phyloP scores from a whole-genome alignment of 2,888 invertebrate species.

The Globia sparganii region DNA sequence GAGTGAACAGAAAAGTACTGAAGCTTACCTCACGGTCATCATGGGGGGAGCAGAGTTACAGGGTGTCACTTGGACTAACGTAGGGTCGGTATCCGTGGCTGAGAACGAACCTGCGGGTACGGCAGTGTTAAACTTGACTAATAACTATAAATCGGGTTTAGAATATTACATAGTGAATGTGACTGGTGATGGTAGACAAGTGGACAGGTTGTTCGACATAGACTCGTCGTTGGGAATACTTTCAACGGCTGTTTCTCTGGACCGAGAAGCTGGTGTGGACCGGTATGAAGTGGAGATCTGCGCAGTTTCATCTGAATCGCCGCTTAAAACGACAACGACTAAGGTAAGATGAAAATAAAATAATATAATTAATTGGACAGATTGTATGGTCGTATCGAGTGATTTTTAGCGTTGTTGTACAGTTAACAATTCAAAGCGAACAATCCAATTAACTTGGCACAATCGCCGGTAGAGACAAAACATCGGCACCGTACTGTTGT shows the following conservation, averaged over 20 bases:
- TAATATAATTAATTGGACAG: conserved; percentile 67
- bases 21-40: conserved; percentile 96
- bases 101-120: conserved; percentile 97
- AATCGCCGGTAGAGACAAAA: conserved; percentile 86
- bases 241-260: conserved; percentile 95
- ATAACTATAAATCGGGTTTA: conserved; percentile 92
- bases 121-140: conserved; percentile 95
- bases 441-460: conserved; percentile 87
- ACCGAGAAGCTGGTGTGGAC: conserved; percentile 95
- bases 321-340: conserved; percentile 94
- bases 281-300: conserved; percentile 96
- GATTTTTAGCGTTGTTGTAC: conserved; percentile 71
- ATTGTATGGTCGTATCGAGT: conserved; percentile 68
- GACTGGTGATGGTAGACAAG: conserved; percentile 93
- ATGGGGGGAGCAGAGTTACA: conserved; percentile 91
- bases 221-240: conserved; percentile 96
- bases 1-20: conserved; percentile 96
- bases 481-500: conserved; percentile 85
- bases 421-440: conserved; percentile 75
- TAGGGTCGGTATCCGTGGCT: conserved; percentile 94
- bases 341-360: conserved; percentile 92
- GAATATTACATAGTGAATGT: conserved; percentile 98
- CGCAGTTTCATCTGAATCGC: conserved; percentile 94
- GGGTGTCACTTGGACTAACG: conserved; percentile 91
- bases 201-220: conserved; percentile 97